A percentile compares a stretch with the other conserved stretches of the same genome.
Evolutionary conservation across 2,888 invertebrate species (phyloP).

Genomic region (Nudaria mundana): DNA sequence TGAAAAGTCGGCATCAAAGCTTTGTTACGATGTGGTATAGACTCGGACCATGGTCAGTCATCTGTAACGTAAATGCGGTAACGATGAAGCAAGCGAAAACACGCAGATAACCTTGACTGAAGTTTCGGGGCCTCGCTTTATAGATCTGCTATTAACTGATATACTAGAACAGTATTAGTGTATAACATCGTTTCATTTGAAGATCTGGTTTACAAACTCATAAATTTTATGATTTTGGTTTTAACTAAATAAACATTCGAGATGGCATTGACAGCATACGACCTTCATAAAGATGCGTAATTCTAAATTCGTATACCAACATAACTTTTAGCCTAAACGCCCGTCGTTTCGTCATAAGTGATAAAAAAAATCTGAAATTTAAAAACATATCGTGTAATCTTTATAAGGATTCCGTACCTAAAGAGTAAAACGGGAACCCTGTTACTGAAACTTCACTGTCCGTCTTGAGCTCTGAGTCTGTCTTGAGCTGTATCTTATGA

Average conservation of each 20-base stretch:
- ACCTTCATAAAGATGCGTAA: slow-evolving; percentile 1
- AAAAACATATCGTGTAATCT: no score
- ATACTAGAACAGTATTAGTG: slow-evolving; percentile 19
- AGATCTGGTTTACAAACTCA: slow-evolving; percentile 16
- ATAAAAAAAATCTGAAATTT: neutral
- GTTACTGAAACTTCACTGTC: no score
- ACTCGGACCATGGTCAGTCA: slow-evolving; percentile 38
- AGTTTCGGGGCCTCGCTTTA: slow-evolving; percentile 42
- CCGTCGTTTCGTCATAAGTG: neutral
- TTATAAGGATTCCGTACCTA: no score
- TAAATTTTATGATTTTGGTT: slow-evolving; percentile 11
- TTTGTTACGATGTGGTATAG: neutral
- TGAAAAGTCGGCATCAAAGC: no score
- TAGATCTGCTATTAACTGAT: slow-evolving; percentile 30
- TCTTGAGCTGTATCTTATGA: no score
- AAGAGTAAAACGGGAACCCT: no score
- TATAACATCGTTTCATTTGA: slow-evolving; percentile 10
- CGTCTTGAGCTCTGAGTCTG: no score
- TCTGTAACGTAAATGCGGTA: slow-evolving; percentile 47
- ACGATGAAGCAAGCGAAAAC: slow-evolving; percentile 56
- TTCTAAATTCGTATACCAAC: slow-evolving; percentile 7
- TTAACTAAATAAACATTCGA: slow-evolving; percentile 5
- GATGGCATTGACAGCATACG: slow-evolving; percentile 6
- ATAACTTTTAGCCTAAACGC: neutral
- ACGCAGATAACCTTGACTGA: slow-evolving; percentile 52